phyloP scores from a whole-genome alignment of 2,888 invertebrate genomes.

The Bellardia bayeri region DNA sequence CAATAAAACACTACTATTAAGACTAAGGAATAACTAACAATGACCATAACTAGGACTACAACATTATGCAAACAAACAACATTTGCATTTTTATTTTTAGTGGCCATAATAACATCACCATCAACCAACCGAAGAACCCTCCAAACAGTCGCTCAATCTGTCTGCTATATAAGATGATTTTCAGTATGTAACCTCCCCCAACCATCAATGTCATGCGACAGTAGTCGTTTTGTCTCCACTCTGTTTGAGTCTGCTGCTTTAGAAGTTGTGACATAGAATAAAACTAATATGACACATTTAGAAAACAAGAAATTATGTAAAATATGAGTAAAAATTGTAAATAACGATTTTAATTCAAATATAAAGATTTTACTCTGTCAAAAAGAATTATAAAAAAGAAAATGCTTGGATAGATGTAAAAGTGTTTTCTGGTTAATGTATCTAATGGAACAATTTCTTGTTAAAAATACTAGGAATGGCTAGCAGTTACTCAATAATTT shows the following conservation, averaged over 20 bases:
- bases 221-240: not conserved
- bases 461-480: too few species aligned
- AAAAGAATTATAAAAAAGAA: not conserved
- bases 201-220: constrained; percentile 9
- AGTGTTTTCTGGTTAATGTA: not conserved
- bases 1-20: constrained; percentile 16
- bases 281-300: constrained; percentile 12
- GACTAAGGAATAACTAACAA: constrained; percentile 2
- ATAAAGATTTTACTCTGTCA: too few species aligned
- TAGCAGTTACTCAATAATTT: too few species aligned
- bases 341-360: constrained; percentile 19
- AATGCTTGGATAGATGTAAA: not conserved
- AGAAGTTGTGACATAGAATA: not conserved
- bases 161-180: constrained; percentile 1
- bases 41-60: constrained; percentile 2
- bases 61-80: constrained; percentile 68
- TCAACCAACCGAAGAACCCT: constrained; percentile 14
- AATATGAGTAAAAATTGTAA: constrained; percentile 24
- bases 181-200: not conserved
- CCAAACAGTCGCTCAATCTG: constrained; percentile 18
- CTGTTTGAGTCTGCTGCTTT: not conserved
- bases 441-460: too few species aligned
- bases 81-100: constrained; percentile 69
- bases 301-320: constrained; percentile 14
- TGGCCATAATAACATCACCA: constrained; percentile 68